Conservation (phyloP, 2,113 vertebrate species). For the Eonycteris spelaea region DNA sequence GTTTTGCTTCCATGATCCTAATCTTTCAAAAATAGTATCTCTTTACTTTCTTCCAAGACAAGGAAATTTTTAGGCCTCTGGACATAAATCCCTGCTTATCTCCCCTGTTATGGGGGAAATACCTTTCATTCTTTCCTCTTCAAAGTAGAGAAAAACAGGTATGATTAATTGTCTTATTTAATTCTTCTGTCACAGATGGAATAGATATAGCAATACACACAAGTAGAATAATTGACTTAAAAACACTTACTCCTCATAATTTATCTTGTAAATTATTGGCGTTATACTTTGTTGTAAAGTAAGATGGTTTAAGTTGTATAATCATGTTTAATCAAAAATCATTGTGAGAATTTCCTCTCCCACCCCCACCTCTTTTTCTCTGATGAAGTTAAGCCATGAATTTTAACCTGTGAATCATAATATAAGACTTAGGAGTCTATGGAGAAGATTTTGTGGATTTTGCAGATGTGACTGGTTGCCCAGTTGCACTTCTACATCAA, state of each 20-base stretch:
- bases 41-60: neutral
- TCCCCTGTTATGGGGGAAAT: neutral
- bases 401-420: neutral
- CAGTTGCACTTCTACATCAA: neutral
- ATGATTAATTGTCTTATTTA: slow-evolving; percentile 44
- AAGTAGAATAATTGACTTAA: slow-evolving; percentile 14
- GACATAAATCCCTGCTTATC: neutral
- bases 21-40: neutral
- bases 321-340: neutral
- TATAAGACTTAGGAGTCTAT: accelerated
- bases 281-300: slow-evolving; percentile 12
- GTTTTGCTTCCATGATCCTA: neutral
- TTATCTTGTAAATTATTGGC: neutral
- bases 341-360: neutral
- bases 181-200: slow-evolving; percentile 14
- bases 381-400: neutral
- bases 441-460: neutral
- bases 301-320: neutral
- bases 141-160: neutral
- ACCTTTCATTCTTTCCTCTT: slow-evolving; percentile 36
- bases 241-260: neutral
- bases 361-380: neutral
- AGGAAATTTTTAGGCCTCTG: neutral
- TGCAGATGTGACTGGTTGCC: neutral
- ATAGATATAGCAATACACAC: neutral